These are phyloP conservation scores for Herminia tarsipennalis DNA, from an alignment of 2,888 invertebrate species.

Conservation along the genomic window DNA sequence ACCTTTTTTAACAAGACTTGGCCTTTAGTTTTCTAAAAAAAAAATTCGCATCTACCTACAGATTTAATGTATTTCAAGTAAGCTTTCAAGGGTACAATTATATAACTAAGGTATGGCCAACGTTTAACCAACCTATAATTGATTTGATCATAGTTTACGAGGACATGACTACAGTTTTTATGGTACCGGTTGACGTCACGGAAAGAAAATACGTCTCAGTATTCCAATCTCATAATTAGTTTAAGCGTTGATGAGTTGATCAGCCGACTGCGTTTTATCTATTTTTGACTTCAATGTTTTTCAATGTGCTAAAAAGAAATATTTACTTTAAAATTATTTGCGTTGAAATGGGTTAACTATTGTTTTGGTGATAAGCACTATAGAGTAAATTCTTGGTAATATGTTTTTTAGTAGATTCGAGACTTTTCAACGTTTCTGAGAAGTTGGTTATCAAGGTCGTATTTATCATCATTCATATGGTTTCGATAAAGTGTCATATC, in stretches of 20 bases:
- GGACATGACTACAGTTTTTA: constrained; percentile 22
- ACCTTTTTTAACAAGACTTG: background rate
- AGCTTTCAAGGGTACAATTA: background rate
- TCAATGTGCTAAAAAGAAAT: constrained; percentile 11
- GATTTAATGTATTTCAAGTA: background rate
- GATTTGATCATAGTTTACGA: constrained; percentile 21
- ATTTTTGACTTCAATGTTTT: constrained; percentile 18
- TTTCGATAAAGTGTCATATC: too few relatives aligned
- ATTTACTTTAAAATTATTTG: constrained; percentile 10
- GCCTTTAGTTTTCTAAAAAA: background rate
- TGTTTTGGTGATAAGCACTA: background rate
- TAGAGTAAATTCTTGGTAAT: too few relatives aligned
- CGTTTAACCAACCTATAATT: constrained; percentile 19
- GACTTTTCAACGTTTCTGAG: too few relatives aligned
- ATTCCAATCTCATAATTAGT: constrained; percentile 28
- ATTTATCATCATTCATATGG: too few relatives aligned
- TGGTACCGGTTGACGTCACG: constrained; percentile 30
- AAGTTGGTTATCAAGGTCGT: too few relatives aligned
- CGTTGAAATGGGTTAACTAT: background rate
- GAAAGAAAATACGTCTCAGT: constrained; percentile 21
- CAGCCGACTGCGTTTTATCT: constrained; percentile 19
- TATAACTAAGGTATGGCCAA: constrained; percentile 14
- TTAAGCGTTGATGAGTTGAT: constrained; percentile 23
- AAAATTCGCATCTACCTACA: background rate
- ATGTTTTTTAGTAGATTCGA: too few relatives aligned